These are phyloP conservation scores for Clusia tigrina DNA, from an alignment of 2,888 invertebrate genomes.

Conservation along the genomic window DNA sequence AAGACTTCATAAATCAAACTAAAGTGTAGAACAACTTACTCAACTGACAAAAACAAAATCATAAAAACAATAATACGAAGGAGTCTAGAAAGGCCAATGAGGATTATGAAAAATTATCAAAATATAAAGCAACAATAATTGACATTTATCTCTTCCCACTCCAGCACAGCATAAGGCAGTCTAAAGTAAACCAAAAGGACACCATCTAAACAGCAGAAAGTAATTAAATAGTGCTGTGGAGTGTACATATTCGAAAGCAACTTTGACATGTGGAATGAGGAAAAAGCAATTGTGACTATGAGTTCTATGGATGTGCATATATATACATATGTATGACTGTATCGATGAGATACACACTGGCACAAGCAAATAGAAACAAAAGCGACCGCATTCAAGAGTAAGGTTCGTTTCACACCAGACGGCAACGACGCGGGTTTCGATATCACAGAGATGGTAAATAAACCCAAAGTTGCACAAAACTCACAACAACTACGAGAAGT, in stretches of 20 bases:
- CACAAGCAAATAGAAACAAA: background rate
- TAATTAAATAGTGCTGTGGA: background rate
- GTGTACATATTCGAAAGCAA: background rate
- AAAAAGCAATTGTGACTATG: conserved; percentile 8
- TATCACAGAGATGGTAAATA: too few relatives aligned
- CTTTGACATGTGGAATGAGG: background rate
- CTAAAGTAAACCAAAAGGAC: background rate
- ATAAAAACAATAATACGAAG: too few relatives aligned
- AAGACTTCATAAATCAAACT: too few relatives aligned
- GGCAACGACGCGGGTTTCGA: too few relatives aligned
- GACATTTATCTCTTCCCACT: conserved; percentile 12
- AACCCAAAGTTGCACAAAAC: too few relatives aligned
- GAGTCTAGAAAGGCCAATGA: too few relatives aligned
- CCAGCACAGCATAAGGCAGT: background rate
- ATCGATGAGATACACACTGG: background rate
- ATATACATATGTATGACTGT: background rate
- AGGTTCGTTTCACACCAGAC: too few relatives aligned
- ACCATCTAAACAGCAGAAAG: background rate
- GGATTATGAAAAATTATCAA: too few relatives aligned
- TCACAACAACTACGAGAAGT: too few relatives aligned
- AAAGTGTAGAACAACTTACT: too few relatives aligned
- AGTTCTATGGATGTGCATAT: conserved; percentile 5
- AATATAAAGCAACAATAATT: too few relatives aligned
- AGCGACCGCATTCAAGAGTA: background rate
- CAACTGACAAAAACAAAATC: too few relatives aligned